Evolutionary conservation across 2,113 vertebrate genomes (phyloP).

Genomic region (Apteryx owenii): DNA sequence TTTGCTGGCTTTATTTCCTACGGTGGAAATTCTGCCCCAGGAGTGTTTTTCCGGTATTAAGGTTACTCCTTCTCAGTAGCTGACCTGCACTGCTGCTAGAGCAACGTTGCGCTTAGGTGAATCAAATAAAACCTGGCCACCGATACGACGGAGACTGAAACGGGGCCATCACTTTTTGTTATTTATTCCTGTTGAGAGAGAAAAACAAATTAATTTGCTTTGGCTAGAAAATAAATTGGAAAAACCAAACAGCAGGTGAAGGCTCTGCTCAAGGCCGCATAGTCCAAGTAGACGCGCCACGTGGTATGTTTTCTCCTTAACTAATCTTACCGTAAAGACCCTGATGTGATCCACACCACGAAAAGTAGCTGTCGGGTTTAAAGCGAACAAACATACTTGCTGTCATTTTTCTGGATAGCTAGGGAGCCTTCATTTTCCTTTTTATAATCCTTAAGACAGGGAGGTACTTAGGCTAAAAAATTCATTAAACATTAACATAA

Average conservation of each 20-base stretch:
- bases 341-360: accelerated
- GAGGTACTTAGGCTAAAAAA: constrained; percentile 5
- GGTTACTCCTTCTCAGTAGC: not conserved
- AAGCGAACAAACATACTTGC: not conserved
- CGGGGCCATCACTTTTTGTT: not conserved
- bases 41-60: not conserved
- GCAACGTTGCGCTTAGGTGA: not conserved
- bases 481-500: constrained; percentile 31
- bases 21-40: not conserved
- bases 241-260: not conserved
- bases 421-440: not conserved
- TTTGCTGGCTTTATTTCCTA: not conserved
- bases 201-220: not conserved
- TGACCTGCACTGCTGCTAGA: too few species aligned
- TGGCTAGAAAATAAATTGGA: not conserved
- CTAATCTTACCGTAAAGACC: not conserved
- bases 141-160: accelerated
- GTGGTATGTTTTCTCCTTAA: not conserved
- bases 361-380: not conserved
- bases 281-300: not conserved
- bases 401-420: not conserved
- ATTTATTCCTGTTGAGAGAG: not conserved
- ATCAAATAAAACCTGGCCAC: not conserved
- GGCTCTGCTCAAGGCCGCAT: not conserved
- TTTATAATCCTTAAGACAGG: not conserved